These are phyloP conservation scores for Onychostruthus taczanowskii DNA, from an alignment of 2,113 vertebrate species.

Conservation along the genomic window DNA sequence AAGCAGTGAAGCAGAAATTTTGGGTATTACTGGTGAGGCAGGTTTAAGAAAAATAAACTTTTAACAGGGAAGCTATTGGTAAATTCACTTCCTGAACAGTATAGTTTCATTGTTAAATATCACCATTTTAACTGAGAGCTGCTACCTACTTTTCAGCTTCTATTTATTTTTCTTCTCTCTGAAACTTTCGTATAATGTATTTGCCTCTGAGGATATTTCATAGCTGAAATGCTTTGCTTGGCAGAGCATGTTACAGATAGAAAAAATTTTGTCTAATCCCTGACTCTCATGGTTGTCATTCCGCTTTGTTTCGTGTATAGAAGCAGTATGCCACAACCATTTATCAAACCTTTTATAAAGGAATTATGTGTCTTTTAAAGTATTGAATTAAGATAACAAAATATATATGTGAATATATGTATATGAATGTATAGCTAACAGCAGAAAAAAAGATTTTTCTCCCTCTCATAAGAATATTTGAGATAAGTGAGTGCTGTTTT, in stretches of 20 bases:
- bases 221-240: constrained; percentile 42
- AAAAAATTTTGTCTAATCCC: constrained; percentile 20
- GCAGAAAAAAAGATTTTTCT: not conserved
- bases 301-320: constrained; percentile 24
- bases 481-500: not conserved
- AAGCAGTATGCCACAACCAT: not conserved
- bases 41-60: not conserved
- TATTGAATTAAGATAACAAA: not conserved
- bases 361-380: not conserved
- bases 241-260: not conserved
- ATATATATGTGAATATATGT: not conserved
- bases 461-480: not conserved
- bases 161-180: not conserved
- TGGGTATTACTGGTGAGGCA: constrained; percentile 22
- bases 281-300: constrained; percentile 18
- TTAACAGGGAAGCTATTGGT: not conserved
- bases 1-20: constrained; percentile 55
- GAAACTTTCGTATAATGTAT: not conserved
- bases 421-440: not conserved
- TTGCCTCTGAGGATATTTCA: constrained; percentile 28
- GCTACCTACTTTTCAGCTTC: not conserved
- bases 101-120: not conserved
- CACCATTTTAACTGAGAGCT: not conserved
- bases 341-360: not conserved
- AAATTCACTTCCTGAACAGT: not conserved